Base-by-base conservation (phyloP, 2,113 vertebrate species). In the Chinchilla lanigera region DNA sequence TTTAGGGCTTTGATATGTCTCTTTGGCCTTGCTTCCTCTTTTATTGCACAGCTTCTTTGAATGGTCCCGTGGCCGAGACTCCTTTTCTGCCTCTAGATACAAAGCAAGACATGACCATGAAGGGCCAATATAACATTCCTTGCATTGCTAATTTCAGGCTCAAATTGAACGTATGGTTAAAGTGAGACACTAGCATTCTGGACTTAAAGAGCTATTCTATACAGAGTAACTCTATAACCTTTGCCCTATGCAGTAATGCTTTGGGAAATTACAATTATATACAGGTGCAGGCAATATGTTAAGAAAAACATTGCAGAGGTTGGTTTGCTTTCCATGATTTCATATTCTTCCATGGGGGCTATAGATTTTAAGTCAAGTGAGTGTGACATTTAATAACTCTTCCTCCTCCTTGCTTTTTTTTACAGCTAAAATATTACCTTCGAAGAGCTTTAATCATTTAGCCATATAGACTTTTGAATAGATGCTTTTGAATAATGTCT, bases 231-330 rank as follows among this genome's bases (percentile, higher is more conserved):
- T 96, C 47, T 81, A 35, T 52, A 94, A 96, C 86, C 95, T 97
- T 96, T 97, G 93, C 82, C 95, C 93, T 94, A 61, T 95, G 92
- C 90, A 94, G 89, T 97, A 97, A 96, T 96, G 93, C 96, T 98
- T 95, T 96, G 94, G 97, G 94, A 97, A 95, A 97, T 98, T 93
- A 71, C 90, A 96, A 47, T 97, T 96, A 94, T 86, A 85, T 97
- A 96, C 97, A 98, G 98, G 96, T 98, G 96, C 94, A 93, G 78
- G 93, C 95, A 98, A 95, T 98, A 95, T 89, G 94, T 92, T 94
- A 96, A 98, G 86, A n/a, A 97, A 96, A 96, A 90, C 80, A 95
- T 52, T 91, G 56, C 90, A 86, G 82, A 92, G 78, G 11, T 93
- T 84, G 38, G 73, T 90, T 95, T 91, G 90, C 88, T 97, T 97